Evolutionary conservation across 1,140 invertebrate genomes (phyloP).

Genomic region (Drosophila virilis): DNA sequence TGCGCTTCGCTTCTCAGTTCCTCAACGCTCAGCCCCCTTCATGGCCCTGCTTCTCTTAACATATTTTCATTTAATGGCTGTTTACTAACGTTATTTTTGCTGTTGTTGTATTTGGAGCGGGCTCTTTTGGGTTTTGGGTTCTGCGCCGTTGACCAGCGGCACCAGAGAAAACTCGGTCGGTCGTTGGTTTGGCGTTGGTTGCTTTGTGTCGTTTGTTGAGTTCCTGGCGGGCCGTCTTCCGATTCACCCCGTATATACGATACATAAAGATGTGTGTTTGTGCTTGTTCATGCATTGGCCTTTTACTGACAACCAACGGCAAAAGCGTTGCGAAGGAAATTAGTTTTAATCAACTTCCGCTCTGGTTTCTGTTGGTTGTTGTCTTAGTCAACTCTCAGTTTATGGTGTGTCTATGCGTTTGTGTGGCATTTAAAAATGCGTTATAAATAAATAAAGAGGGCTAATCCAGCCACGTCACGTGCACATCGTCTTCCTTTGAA

Average conservation of each 20-base stretch:
- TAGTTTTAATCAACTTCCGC: constrained; percentile 79
- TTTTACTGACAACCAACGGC: constrained; percentile 18
- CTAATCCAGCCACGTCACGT: constrained; percentile 51
- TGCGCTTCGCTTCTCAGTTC: constrained; percentile 22
- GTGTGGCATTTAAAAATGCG: constrained; percentile 61
- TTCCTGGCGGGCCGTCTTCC: constrained; percentile 7
- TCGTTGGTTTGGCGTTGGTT: constrained; percentile 65
- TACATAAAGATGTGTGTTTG: constrained; percentile 2
- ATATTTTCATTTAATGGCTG: constrained; percentile 68
- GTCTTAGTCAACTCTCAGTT: constrained; percentile 15
- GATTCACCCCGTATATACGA: neutral
- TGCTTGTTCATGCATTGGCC: constrained; percentile 28
- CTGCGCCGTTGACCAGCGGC: constrained; percentile 61
- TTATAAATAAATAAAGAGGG: constrained; percentile 74
- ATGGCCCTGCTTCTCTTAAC: constrained; percentile 3
- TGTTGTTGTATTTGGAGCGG: constrained; percentile 41
- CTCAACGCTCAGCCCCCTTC: neutral
- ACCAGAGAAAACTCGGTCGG: constrained; percentile 35
- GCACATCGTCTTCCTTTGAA: constrained; percentile 51
- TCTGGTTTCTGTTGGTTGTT: constrained; percentile 29
- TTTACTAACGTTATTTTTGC: constrained; percentile 51
- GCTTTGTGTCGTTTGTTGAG: constrained; percentile 75
- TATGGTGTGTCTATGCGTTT: constrained; percentile 21
- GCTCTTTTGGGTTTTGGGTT: constrained; percentile 64
- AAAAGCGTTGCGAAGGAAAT: constrained; percentile 70